phyloP scores from a whole-genome alignment of 2,888 invertebrate genomes.

The Embidobia sp. region DNA sequence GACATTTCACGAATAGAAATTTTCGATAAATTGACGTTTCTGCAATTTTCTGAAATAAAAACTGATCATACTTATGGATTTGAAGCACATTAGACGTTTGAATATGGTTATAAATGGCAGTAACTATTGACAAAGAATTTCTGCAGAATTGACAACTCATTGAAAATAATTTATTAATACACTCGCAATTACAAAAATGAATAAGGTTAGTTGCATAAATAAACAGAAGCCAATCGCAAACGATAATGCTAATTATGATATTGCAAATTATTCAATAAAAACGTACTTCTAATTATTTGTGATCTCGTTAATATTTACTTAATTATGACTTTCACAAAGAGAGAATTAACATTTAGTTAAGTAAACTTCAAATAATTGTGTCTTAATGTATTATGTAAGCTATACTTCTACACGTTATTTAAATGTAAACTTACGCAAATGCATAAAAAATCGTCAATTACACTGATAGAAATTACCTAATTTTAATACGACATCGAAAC shows the following conservation, averaged over 20 bases:
- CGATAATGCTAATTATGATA: conserved; percentile 47
- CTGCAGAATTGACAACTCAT: conserved; percentile 49
- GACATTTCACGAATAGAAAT: no score
- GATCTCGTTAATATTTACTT: conserved; percentile 17
- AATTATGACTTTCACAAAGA: no score
- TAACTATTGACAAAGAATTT: conserved; percentile 46
- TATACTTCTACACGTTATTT: no score
- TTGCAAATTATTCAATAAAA: conserved; percentile 48
- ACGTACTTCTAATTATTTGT: conserved; percentile 21
- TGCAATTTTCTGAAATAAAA: no score
- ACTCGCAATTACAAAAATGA: conserved; percentile 57
- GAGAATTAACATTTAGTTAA: no score
- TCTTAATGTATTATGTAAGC: no score
- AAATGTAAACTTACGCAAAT: no score
- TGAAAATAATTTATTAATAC: conserved; percentile 57
- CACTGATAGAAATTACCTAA: conserved; percentile 24
- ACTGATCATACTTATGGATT: conserved; percentile 31
- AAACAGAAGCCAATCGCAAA: conserved; percentile 43
- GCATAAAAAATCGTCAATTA: no score
- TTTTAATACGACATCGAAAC: conserved; percentile 10
- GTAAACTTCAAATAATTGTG: no score
- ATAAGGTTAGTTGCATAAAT: conserved; percentile 57
- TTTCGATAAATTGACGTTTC: no score
- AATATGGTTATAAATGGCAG: conserved; percentile 48
- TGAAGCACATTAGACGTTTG: conserved; percentile 17